phyloP scores from a whole-genome alignment of 2,888 invertebrate genomes.

The Aquatica leii region DNA sequence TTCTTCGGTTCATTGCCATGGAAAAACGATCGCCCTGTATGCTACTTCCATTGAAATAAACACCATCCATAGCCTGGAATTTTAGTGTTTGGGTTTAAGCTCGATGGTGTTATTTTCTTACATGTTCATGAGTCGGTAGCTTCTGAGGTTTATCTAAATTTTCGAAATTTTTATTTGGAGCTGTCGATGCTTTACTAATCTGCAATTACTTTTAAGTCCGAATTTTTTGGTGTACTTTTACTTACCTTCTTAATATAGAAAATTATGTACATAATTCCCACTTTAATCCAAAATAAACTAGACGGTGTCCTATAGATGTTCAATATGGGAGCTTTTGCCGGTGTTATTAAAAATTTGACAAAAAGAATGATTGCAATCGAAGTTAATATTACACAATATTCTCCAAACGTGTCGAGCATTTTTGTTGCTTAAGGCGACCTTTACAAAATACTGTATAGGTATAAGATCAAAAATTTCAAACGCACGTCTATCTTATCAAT shows the following conservation, averaged over 20 bases:
- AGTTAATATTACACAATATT: conserved; percentile 26
- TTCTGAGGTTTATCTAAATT: background rate
- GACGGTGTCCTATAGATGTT: conserved; percentile 64
- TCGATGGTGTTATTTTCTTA: background rate
- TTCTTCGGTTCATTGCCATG: conserved; percentile 68
- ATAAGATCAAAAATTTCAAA: too few species aligned
- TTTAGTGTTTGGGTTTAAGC: background rate
- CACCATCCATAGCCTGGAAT: conserved; percentile 73
- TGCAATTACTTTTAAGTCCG: too few species aligned
- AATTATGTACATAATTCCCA: conserved; percentile 60
- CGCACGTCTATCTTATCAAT: too few species aligned
- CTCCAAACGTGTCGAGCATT: conserved; percentile 16
- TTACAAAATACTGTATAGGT: too few species aligned
- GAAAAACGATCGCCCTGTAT: conserved; percentile 67
- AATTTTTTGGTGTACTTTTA: too few species aligned
- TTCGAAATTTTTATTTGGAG: too few species aligned
- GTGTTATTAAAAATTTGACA: conserved; percentile 26
- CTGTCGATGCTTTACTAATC: too few species aligned
- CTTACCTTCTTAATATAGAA: conserved; percentile 63
- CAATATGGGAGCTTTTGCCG: conserved; percentile 57
- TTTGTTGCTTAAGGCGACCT: too few species aligned
- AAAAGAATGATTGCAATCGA: conserved; percentile 25
- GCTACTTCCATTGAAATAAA: conserved; percentile 70
- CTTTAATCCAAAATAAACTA: conserved; percentile 64
- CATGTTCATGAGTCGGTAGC: background rate